Conservation (phyloP, 2,113 vertebrate genomes). For the Paralichthys olivaceus region DNA sequence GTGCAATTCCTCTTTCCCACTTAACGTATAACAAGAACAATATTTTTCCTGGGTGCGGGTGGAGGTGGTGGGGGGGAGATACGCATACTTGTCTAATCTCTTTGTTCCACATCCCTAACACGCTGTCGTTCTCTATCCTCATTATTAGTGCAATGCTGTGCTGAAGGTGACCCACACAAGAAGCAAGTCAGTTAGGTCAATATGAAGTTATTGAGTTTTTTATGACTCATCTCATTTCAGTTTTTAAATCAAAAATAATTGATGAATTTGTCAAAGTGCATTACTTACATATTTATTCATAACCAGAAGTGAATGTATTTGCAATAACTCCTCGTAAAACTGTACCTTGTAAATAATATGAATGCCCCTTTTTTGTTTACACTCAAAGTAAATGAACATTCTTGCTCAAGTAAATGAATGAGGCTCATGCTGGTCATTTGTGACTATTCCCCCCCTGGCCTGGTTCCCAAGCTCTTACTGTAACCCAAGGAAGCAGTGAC, state of each 20-base stretch:
- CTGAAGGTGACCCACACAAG: conserved; percentile 66
- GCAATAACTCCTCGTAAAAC: conserved; percentile 62
- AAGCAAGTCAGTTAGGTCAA: conserved; percentile 20
- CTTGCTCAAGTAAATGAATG: conserved; percentile 50
- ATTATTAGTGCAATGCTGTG: conserved; percentile 36
- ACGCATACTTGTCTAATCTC: conserved; percentile 40
- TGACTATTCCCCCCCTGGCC: conserved; percentile 63
- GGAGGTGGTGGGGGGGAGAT: background rate
- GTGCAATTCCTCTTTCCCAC: conserved; percentile 64
- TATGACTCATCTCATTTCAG: conserved; percentile 2
- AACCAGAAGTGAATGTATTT: conserved; percentile 54
- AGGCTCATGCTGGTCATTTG: conserved; percentile 56
- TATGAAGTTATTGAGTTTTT: conserved; percentile 12
- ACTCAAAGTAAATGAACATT: conserved; percentile 69
- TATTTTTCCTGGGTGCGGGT: conserved; percentile 45
- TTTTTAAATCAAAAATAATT: conserved; percentile 36
- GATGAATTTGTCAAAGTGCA: conserved; percentile 39
- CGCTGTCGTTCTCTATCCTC: conserved; percentile 34
- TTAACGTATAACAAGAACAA: conserved; percentile 62
- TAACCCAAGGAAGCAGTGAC: conserved; percentile 74
- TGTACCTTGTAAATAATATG: conserved; percentile 60
- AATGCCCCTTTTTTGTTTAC: conserved; percentile 57
- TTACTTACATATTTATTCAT: conserved; percentile 45
- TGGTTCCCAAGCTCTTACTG: conserved; percentile 74
- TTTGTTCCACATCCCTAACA: conserved; percentile 56